Evolutionary conservation across 2,888 invertebrate species (phyloP), one percentile per base, ranked within the genome.

Genomic region (Mimumesa dahlbomi): DNA sequence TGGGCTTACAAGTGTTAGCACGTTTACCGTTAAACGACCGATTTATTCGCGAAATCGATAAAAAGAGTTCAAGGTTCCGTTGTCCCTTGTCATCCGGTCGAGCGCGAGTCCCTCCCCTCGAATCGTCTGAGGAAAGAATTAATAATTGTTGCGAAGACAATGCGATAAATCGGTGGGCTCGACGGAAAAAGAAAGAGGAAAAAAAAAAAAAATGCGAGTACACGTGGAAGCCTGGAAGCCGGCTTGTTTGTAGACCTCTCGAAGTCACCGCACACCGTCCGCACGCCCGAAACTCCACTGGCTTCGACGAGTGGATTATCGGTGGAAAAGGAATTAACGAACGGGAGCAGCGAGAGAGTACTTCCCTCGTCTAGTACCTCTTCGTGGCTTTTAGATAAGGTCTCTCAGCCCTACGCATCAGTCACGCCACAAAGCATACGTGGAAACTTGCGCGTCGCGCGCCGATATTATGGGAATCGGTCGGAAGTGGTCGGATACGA

Each of bases 371-470:
- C 77, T 79, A 81, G 81, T 75, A 53, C 73, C 78, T 75, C 78
- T 77, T 78, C 71, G 81, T 54, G 79, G 73, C 77, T 80, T 74
- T 80, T 73, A 75, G 80, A 80, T 78, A 80, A 80, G 80, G 77
- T 77, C 80, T 77, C 80, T 71, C 70, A 48, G 77, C 74, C 77
- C 77, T 77, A 77, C 77, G 77, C 70, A 64, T 65, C 66, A 53
- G 63, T 43, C 66, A 48, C 42, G 18, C 21, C 64, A 70, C 77
- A 56, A 70, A 77, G 70, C 77, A 46, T 40, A 56, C 77, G 70
- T 57, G 61, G 57, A 73, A 64, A 50, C 45, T 54, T 48, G 36
- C 42, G 62, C 58, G 36, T 13, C 57, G 42, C 25, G 21, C 11
- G 34, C 9, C 25, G 19, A 46, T 19, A 7, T 11, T n/a, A n/a